These are phyloP conservation scores for Psettodes erumei DNA, from an alignment of 2,113 vertebrate genomes.

Conservation along the genomic window DNA sequence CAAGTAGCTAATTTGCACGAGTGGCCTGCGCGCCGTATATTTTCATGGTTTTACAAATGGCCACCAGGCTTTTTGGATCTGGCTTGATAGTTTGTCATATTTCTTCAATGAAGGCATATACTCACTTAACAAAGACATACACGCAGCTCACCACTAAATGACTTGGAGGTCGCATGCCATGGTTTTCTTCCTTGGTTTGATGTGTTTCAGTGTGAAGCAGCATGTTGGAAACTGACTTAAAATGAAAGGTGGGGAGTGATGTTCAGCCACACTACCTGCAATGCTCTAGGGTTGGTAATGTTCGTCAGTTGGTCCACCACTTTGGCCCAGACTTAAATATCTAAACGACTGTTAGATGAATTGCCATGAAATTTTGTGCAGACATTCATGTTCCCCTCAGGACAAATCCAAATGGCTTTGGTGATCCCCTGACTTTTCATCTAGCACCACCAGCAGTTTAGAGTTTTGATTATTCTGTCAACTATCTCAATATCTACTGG, in stretches of 20 bases:
- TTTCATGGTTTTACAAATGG: conserved; percentile 40
- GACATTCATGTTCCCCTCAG: too few species aligned
- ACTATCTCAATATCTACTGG: too few species aligned
- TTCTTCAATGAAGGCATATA: conserved; percentile 1
- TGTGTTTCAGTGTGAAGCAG: neutral
- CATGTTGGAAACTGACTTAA: neutral
- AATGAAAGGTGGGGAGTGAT: neutral
- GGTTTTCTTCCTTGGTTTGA: neutral
- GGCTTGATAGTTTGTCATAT: conserved; percentile 21
- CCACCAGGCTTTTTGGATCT: conserved; percentile 27
- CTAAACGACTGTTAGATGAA: too few species aligned
- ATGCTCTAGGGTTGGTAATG: neutral
- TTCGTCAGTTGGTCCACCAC: neutral
- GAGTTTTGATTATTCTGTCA: too few species aligned
- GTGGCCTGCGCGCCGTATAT: conserved; percentile 27
- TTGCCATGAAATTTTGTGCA: too few species aligned
- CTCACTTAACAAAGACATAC: neutral
- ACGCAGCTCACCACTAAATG: neutral
- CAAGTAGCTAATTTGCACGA: conserved; percentile 67
- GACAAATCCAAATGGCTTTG: too few species aligned
- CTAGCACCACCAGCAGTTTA: too few species aligned
- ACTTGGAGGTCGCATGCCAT: neutral
- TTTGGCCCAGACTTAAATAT: neutral
- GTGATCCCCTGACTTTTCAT: too few species aligned
- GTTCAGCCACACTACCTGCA: neutral